phyloP scores from a whole-genome alignment of 64 coral and sea anemone species.

The Stylophora pistillata region DNA sequence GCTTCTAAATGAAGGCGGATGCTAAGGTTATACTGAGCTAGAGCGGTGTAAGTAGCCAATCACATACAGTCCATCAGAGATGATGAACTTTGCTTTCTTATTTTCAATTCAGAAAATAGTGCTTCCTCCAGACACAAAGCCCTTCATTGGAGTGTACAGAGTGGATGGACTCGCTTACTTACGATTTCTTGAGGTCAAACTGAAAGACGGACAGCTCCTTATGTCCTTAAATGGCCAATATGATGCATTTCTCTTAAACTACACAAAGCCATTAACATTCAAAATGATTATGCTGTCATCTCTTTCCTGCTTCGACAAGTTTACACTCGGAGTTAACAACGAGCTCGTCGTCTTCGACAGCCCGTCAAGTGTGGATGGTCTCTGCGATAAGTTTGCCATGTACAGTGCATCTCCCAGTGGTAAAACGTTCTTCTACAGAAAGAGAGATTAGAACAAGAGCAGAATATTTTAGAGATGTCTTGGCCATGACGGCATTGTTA shows the following conservation, averaged over 20 bases:
- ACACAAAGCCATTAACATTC: conserved; percentile 68
- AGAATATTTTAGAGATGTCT: not conserved
- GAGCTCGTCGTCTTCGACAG: conserved; percentile 61
- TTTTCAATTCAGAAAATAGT: conserved; percentile 18
- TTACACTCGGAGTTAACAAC: conserved; percentile 50
- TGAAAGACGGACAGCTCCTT: conserved; percentile 39
- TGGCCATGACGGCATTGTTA: not conserved
- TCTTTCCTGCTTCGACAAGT: not conserved
- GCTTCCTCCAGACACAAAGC: conserved; percentile 35
- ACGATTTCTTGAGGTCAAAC: not conserved
- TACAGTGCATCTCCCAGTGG: conserved; percentile 71
- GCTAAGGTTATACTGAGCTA: no score
- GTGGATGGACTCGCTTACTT: conserved; percentile 21
- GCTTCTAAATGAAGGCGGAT: no score
- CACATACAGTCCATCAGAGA: no score
- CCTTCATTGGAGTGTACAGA: conserved; percentile 48
- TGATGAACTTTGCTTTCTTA: not conserved
- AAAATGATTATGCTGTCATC: not conserved
- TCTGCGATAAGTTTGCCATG: conserved; percentile 71
- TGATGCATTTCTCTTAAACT: conserved; percentile 50
- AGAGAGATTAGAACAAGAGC: not conserved
- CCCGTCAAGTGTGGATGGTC: conserved; percentile 23
- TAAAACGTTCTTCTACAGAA: conserved; percentile 41
- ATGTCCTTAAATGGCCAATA: not conserved
- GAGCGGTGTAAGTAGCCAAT: no score